phyloP scores from a whole-genome alignment of 2,888 invertebrate genomes.

The Lymantria monacha region DNA sequence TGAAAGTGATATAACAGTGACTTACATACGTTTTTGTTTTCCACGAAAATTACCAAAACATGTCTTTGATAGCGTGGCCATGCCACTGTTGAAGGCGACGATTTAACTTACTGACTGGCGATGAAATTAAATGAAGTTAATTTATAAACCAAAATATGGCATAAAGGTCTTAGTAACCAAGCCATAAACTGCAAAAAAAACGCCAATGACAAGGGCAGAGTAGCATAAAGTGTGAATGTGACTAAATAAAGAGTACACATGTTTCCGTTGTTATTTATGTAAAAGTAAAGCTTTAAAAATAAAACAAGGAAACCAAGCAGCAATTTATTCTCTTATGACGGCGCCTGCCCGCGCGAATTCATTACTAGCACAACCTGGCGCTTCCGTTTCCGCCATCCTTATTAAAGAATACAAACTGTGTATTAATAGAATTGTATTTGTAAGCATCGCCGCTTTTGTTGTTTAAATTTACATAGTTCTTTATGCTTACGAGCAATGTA shows the following conservation, averaged over 20 bases:
- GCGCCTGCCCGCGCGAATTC: constrained; percentile 76
- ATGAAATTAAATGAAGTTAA: no score
- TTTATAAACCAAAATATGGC: no score
- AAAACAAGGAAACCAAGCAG: constrained; percentile 65
- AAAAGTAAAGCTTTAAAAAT: constrained; percentile 63
- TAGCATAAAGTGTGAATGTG: background rate
- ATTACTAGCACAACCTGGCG: constrained; percentile 73
- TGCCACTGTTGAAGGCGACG: no score
- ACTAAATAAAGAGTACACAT: constrained; percentile 21
- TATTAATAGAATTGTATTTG: constrained; percentile 4
- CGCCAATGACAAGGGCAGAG: background rate
- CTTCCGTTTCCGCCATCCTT: constrained; percentile 70
- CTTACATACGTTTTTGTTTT: no score
- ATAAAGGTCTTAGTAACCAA: no score
- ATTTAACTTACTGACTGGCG: no score
- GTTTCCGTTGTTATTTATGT: constrained; percentile 49
- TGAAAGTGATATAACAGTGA: no score
- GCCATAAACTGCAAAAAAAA: no score
- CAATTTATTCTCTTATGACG: constrained; percentile 72
- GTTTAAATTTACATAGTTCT: background rate
- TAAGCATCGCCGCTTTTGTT: constrained; percentile 37
- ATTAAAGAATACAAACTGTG: constrained; percentile 16
- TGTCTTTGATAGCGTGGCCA: no score
- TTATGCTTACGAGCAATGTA: constrained; percentile 9
- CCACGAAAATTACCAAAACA: no score